These are phyloP conservation scores for Mus spretus DNA, from an alignment of 2,797 vertebrate genomes.

Conservation along the genomic window DNA sequence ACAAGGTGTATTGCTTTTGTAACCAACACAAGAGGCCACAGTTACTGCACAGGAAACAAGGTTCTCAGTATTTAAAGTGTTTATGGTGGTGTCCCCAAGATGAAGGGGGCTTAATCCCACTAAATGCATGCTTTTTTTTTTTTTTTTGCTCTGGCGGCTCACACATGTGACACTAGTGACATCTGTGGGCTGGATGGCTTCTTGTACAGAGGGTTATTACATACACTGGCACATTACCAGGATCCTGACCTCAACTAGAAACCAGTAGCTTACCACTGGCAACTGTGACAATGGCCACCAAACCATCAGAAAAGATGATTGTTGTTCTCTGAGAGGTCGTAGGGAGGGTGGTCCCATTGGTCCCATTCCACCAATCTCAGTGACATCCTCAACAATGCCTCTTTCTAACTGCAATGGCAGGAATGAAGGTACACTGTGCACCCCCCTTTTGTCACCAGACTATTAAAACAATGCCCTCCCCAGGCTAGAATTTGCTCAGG, in stretches of 20 bases:
- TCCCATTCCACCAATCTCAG: neutral
- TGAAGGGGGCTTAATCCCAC: neutral
- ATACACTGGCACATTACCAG: neutral
- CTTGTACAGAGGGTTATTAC: neutral
- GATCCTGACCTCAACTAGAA: neutral
- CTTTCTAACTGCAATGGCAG: neutral
- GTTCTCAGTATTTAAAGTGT: neutral
- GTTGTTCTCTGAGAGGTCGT: rapidly evolving
- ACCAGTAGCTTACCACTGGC: neutral
- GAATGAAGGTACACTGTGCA: neutral
- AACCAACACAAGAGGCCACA: neutral
- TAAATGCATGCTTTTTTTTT: neutral
- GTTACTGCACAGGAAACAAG: neutral
- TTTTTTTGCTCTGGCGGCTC: neutral
- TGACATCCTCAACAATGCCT: neutral
- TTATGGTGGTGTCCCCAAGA: neutral
- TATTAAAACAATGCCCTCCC: neutral
- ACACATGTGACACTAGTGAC: neutral
- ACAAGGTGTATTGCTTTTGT: neutral
- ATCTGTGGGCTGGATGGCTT: neutral
- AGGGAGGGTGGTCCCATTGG: rapidly evolving
- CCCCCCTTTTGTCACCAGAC: neutral
- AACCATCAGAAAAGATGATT: neutral
- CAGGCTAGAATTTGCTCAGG: neutral
- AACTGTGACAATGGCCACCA: neutral